Conservation (phyloP, 1,140 invertebrate species). For the Macrobrachium rosenbergii region DNA sequence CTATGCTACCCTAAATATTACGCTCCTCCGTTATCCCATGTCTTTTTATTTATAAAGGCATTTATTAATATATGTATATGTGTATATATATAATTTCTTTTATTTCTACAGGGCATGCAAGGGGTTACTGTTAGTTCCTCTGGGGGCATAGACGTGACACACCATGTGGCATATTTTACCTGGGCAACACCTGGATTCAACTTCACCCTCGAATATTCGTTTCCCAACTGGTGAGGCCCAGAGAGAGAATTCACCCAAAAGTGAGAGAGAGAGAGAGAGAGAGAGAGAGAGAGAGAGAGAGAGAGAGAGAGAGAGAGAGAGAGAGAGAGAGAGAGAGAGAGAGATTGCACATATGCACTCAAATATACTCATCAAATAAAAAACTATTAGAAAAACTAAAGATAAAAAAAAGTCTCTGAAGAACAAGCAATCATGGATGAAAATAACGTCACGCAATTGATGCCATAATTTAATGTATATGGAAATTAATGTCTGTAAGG, state of each 20-base stretch:
- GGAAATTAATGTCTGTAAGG: no score
- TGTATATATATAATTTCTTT: background rate
- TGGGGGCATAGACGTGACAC: constrained; percentile 39
- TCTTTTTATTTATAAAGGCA: no score
- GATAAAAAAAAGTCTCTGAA: no score
- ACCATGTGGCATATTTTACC: constrained; percentile 42
- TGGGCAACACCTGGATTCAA: constrained; percentile 36
- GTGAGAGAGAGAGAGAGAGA: constrained; percentile 12
- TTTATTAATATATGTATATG: background rate
- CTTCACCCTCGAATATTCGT: constrained; percentile 38
- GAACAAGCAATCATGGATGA: no score
- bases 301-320: constrained; percentile 21
- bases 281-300: constrained; percentile 8
- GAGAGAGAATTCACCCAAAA: background rate
- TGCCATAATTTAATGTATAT: no score
- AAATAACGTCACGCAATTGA: no score
- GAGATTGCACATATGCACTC: no score
- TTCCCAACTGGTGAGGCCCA: constrained; percentile 24
- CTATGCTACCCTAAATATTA: no score
- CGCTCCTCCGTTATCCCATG: no score
- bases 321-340: no score
- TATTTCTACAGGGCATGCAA: background rate
- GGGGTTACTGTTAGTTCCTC: background rate
- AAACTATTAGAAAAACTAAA: no score
- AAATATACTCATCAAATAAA: no score